Base-by-base conservation (phyloP, 2,888 invertebrate species). In the Choreutis nemorana region DNA sequence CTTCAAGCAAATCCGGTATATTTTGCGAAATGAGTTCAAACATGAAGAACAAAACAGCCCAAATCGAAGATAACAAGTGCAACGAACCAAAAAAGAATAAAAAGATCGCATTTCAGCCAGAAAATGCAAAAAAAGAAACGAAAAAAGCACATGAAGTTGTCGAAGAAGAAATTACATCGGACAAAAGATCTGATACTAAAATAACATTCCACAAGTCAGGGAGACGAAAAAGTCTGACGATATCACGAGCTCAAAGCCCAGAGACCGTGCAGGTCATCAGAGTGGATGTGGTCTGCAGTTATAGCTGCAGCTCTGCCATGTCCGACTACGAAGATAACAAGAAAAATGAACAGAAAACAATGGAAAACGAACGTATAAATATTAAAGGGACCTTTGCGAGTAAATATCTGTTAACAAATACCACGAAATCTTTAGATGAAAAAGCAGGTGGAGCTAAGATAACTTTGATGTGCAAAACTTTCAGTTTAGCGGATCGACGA, bases 211-310 rank as follows among this genome's bases (percentile, higher is more conserved):
- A 57, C 28, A 72, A 61, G 29, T 42, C 50, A 28, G 71, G 66
- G 0, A 68, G 65, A 40, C 53, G 73, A 33, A 77, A 73, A 53
- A 72, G 75, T 39, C 50, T 80, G 0, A 79, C 75, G 0, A 71
- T 78, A 38, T 75, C 79, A 0, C 58, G 75, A 25, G 48, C 64
- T 6, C 70, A 66, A 36, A 78, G 73, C 36, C 79, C 79, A 4
- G 77, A 78, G 35, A 77, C 78, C 1, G 58, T 77, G 6, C 78
- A 80, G 50, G 64, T 80, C 2, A 79, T 81, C 12, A 55, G 80
- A 46, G 79, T 80, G 0, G 81, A 81, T 35, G 77, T 81, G 4
- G 68, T 79, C 6, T 67, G 73, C 34, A 70, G 71, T 39, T 52
- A 61, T 35, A 56, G 48, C 28, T 41, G 41, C 20, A 55, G 45